These are phyloP conservation scores for Plagodis dolabraria DNA, from an alignment of 2,888 invertebrate genomes.

Conservation along the genomic window DNA sequence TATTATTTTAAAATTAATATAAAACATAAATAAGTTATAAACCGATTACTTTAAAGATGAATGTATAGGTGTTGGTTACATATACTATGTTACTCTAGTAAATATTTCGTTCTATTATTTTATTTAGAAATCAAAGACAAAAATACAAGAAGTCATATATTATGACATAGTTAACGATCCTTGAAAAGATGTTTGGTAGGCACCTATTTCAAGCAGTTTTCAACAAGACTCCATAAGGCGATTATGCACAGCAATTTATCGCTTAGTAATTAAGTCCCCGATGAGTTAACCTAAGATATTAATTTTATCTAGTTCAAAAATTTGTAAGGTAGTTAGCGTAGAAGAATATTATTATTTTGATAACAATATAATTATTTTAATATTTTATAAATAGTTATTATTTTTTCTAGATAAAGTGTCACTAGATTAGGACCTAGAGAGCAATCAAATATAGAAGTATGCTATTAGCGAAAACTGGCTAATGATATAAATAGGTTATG, in stretches of 20 bases:
- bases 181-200: neutral
- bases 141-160: too few relatives aligned
- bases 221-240: constrained; percentile 64
- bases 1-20: too few relatives aligned
- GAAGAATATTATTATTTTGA: constrained; percentile 81
- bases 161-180: neutral
- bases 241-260: constrained; percentile 64
- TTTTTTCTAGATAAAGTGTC: constrained; percentile 66
- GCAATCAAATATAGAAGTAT: constrained; percentile 67
- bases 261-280: constrained; percentile 54
- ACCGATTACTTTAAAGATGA: too few relatives aligned
- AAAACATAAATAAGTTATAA: too few relatives aligned
- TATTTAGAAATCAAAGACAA: too few relatives aligned
- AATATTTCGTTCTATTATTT: too few relatives aligned
- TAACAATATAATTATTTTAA: constrained; percentile 71
- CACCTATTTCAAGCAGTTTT: constrained; percentile 51
- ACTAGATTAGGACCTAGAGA: constrained; percentile 72
- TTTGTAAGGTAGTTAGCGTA: constrained; percentile 79
- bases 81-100: too few relatives aligned
- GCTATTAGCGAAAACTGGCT: constrained; percentile 68
- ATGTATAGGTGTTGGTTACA: too few relatives aligned
- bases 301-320: constrained; percentile 68
- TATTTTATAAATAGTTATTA: constrained; percentile 66
- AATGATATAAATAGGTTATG: constrained; percentile 52
- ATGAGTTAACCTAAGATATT: constrained; percentile 67